These are phyloP conservation scores for Gambusia affinis DNA, from an alignment of 2,113 vertebrate genomes.

Conservation along the genomic window DNA sequence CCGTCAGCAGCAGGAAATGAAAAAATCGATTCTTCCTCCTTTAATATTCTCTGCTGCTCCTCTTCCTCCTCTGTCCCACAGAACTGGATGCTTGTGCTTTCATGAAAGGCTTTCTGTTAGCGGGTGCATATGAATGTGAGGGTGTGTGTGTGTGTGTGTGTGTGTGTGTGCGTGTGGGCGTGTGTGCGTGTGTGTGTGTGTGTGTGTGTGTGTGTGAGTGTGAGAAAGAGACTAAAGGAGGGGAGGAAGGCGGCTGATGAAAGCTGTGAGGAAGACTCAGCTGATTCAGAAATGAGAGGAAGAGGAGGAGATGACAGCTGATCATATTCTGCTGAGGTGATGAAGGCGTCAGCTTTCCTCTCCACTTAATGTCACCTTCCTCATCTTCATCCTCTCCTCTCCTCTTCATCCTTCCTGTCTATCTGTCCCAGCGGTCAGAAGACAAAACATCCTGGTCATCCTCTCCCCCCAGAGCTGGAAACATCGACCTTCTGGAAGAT, in stretches of 20 bases:
- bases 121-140: too few species aligned
- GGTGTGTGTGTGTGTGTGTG: neutral
- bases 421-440: slow-evolving; percentile 21
- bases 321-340: slow-evolving; percentile 46
- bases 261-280: slow-evolving; percentile 18
- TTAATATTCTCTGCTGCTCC: slow-evolving; percentile 46
- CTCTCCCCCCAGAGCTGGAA: neutral
- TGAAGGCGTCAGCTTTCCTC: slow-evolving; percentile 17
- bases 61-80: slow-evolving; percentile 12
- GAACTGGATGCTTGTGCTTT: slow-evolving; percentile 1
- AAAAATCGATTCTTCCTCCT: slow-evolving; percentile 57
- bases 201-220: neutral
- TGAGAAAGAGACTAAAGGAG: slow-evolving; percentile 37
- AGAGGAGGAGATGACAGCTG: slow-evolving; percentile 22
- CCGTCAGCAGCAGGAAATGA: slow-evolving; percentile 64
- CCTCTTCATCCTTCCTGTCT: neutral
- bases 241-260: neutral
- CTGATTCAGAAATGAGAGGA: slow-evolving; percentile 14
- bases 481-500: too few species aligned
- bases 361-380: slow-evolving; percentile 10
- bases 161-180: slow-evolving; percentile 3
- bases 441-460: slow-evolving; percentile 4
- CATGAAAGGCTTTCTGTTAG: too few species aligned
- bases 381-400: too few species aligned
- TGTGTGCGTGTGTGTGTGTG: too few species aligned